phyloP scores from a whole-genome alignment of 2,888 invertebrate genomes.

The Xylota sylvarum region DNA sequence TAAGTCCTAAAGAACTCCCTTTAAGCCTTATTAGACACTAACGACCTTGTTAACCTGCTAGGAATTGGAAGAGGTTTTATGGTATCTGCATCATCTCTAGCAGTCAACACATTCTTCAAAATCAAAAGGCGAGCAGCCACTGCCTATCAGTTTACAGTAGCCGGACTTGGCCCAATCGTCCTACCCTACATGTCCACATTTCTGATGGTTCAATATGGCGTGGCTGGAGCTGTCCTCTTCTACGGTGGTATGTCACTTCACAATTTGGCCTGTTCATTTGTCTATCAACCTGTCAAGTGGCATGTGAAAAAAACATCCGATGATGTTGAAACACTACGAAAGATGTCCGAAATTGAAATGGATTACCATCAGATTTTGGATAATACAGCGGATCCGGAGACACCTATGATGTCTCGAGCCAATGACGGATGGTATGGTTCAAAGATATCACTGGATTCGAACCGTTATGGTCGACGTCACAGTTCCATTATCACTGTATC shows the following conservation, averaged over 20 bases:
- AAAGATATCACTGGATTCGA: conserved; percentile 80
- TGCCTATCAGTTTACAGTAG: conserved; percentile 89
- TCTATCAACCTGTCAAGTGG: conserved; percentile 91
- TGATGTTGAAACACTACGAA: conserved; percentile 79
- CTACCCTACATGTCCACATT: conserved; percentile 90
- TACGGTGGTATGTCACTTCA: conserved; percentile 89
- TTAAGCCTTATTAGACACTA: not conserved
- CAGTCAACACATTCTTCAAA: conserved; percentile 91
- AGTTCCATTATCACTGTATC: conserved; percentile 50
- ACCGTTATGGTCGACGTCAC: conserved; percentile 6
- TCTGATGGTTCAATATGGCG: conserved; percentile 87
- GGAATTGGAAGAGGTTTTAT: conserved; percentile 88
- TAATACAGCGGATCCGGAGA: conserved; percentile 88
- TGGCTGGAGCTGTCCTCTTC: conserved; percentile 88
- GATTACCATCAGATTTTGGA: conserved; percentile 87
- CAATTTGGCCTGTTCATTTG: conserved; percentile 88
- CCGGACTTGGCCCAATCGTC: conserved; percentile 90
- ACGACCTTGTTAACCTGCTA: not conserved
- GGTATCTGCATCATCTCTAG: conserved; percentile 89
- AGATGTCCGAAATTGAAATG: conserved; percentile 47
- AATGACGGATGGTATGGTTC: conserved; percentile 84
- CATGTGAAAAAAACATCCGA: conserved; percentile 86
- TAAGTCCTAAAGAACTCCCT: conserved; percentile 7
- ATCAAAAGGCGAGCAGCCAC: conserved; percentile 89
- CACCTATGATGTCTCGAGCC: conserved; percentile 87